Conservation (phyloP, 30 jellyfish, hydroid and myxozoan genomes). For the Calvadosia cruxmelitensis region DNA sequence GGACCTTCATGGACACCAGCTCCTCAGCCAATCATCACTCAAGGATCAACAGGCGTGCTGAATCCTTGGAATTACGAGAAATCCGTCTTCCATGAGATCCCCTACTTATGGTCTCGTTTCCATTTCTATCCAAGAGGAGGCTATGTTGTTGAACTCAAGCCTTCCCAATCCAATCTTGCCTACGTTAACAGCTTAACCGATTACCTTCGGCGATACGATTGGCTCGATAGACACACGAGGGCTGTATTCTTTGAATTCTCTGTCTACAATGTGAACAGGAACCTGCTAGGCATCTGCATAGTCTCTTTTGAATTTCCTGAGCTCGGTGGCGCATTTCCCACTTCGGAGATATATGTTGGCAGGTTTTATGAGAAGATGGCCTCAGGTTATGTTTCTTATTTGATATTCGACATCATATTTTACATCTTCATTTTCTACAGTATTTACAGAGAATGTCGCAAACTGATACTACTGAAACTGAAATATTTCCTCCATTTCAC, state of each 20-base stretch:
- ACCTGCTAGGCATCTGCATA: constrained; percentile 51
- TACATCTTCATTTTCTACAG: constrained; percentile 32
- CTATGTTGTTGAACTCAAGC: constrained; percentile 26
- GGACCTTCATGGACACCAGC: not conserved
- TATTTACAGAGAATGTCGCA: constrained; percentile 32
- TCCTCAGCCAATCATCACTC: not conserved
- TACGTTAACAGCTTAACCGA: constrained; percentile 24
- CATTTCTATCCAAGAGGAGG: constrained; percentile 65
- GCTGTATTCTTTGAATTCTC: constrained; percentile 73
- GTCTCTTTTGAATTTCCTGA: constrained; percentile 39
- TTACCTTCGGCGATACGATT: constrained; percentile 30
- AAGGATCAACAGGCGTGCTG: not conserved
- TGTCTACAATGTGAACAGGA: constrained; percentile 59
- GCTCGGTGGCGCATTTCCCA: constrained; percentile 50
- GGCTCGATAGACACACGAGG: constrained; percentile 55
- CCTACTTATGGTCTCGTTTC: constrained; percentile 39
- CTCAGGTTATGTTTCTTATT: constrained; percentile 8
- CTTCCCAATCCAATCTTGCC: constrained; percentile 29
- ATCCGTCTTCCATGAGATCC: constrained; percentile 34
- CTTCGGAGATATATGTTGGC: constrained; percentile 20
- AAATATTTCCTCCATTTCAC: constrained; percentile 36
- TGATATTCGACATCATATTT: constrained; percentile 40
- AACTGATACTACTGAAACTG: constrained; percentile 21
- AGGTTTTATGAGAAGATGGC: constrained; percentile 42
- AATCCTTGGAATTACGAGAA: not conserved